phyloP scores from a whole-genome alignment of 2,888 invertebrate genomes.

The Ligdia adustata region DNA sequence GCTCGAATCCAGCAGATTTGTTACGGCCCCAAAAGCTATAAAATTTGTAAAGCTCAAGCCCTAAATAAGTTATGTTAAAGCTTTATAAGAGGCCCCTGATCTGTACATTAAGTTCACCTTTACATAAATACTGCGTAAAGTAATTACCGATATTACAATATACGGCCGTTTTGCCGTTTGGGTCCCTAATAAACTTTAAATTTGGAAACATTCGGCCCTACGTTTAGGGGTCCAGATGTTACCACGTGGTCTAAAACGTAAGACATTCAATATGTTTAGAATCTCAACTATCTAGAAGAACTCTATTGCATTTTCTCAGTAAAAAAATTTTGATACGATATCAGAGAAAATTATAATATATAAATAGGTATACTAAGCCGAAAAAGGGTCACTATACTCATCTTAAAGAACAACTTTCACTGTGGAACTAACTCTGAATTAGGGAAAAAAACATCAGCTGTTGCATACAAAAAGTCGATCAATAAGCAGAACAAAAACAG shows the following conservation, averaged over 20 bases:
- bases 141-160: constrained; percentile 43
- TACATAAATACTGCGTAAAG: constrained; percentile 39
- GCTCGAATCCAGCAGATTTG: constrained; percentile 18
- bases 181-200: constrained; percentile 63
- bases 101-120: constrained; percentile 38
- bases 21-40: constrained; percentile 21
- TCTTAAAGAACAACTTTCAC: too few relatives aligned
- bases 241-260: constrained; percentile 37
- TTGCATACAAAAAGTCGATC: too few relatives aligned
- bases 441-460: too few relatives aligned
- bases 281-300: too few relatives aligned
- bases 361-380: too few relatives aligned
- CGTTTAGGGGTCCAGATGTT: constrained; percentile 56
- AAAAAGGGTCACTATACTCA: too few relatives aligned
- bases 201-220: constrained; percentile 61
- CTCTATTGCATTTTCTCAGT: too few relatives aligned
- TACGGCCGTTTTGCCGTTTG: constrained; percentile 43
- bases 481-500: too few relatives aligned
- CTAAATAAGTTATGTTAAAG: constrained; percentile 29
- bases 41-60: constrained; percentile 24
- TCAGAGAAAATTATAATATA: too few relatives aligned
- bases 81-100: constrained; percentile 33
- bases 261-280: too few relatives aligned
- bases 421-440: too few relatives aligned
- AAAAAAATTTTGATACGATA: too few relatives aligned